Conservation (phyloP, 2,888 invertebrate genomes). For the Neocrepidodera transversa region DNA sequence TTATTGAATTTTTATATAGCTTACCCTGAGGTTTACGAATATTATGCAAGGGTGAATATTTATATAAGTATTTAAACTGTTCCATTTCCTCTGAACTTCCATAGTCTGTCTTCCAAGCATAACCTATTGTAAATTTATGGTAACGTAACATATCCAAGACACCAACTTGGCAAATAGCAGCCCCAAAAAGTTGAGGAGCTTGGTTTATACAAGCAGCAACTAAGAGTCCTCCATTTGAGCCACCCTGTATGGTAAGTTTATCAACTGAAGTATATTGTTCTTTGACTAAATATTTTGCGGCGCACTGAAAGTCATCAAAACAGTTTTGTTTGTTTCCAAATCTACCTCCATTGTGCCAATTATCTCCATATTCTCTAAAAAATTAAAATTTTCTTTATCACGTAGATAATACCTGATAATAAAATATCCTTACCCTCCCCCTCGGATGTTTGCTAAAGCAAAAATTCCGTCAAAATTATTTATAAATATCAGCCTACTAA, state of each 20-base stretch:
- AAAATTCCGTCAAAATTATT: conserved; percentile 88
- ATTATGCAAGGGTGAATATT: conserved; percentile 95
- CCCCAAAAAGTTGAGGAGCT: conserved; percentile 92
- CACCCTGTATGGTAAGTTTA: conserved; percentile 89
- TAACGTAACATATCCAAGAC: conserved; percentile 97
- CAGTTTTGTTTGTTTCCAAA: conserved; percentile 94
- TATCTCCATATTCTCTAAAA: conserved; percentile 92
- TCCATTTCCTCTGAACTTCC: conserved; percentile 87
- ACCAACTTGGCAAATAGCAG: conserved; percentile 92
- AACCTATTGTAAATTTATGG: conserved; percentile 98
- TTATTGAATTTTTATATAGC: too few species aligned
- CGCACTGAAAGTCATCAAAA: conserved; percentile 94
- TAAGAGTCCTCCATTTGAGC: conserved; percentile 96
- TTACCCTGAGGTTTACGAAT: conserved; percentile 69
- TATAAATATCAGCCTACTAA: conserved; percentile 86
- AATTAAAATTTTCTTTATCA: background rate
- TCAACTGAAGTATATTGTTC: conserved; percentile 79
- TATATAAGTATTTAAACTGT: conserved; percentile 84
- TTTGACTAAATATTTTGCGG: conserved; percentile 85
- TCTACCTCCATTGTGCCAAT: conserved; percentile 95
- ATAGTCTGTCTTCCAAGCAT: conserved; percentile 96
- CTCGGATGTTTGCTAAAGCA: conserved; percentile 93
- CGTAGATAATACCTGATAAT: background rate
- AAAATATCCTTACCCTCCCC: conserved; percentile 88
- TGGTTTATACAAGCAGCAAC: conserved; percentile 95